Evolutionary conservation across 1,140 invertebrate genomes (phyloP).

Genomic region (Rhysida immarginata): DNA sequence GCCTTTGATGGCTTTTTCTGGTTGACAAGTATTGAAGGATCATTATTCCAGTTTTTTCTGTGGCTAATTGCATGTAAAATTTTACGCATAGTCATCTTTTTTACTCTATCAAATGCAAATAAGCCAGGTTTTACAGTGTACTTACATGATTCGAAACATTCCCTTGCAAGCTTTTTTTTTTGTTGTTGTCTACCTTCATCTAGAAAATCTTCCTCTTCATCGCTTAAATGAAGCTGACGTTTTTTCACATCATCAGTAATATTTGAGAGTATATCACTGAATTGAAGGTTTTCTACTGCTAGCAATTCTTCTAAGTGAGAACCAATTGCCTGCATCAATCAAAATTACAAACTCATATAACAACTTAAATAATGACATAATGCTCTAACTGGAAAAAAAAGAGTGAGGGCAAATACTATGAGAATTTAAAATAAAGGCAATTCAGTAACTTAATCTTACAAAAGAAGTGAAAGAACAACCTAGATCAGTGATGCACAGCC

Average conservation of each 20-base stretch:
- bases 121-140: not conserved
- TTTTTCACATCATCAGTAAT: constrained; percentile 67
- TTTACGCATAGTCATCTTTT: too few relatives aligned
- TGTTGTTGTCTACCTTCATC: too few relatives aligned
- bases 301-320: constrained; percentile 56
- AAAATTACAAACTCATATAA: too few relatives aligned
- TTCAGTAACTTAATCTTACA: too few relatives aligned
- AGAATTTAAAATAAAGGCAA: constrained; percentile 11
- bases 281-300: constrained; percentile 40
- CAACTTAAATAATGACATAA: too few relatives aligned
- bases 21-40: not conserved
- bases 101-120: not conserved
- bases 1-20: not conserved
- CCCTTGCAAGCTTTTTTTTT: too few relatives aligned
- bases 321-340: constrained; percentile 75
- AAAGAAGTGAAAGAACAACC: too few relatives aligned
- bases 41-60: not conserved
- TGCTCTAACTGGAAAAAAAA: too few relatives aligned
- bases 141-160: constrained; percentile 23
- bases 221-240: constrained; percentile 67
- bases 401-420: constrained; percentile 13
- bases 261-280: constrained; percentile 47
- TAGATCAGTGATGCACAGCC: too few relatives aligned
- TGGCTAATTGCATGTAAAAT: too few relatives aligned
- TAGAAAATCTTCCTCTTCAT: constrained; percentile 95